These are phyloP conservation scores for Drosophila truncata DNA, from an alignment of 1,140 invertebrate genomes.

Conservation along the genomic window DNA sequence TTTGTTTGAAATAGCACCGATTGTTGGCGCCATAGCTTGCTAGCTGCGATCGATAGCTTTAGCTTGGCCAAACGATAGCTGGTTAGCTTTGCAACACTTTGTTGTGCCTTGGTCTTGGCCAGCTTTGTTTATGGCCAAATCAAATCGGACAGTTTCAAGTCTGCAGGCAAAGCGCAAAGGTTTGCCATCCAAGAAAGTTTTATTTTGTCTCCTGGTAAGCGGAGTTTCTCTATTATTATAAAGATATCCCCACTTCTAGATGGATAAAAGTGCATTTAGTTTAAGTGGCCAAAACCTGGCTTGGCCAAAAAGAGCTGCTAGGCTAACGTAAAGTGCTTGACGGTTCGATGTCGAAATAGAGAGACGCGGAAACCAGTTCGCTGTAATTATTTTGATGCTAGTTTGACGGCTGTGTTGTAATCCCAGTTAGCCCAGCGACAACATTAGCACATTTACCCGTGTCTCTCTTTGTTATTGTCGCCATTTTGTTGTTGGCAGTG, in stretches of 20 bases:
- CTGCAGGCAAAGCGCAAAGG: slow-evolving; percentile 40
- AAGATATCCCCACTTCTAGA: background rate
- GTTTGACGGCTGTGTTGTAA: slow-evolving; percentile 63
- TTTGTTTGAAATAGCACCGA: slow-evolving; percentile 16
- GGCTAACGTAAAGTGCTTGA: slow-evolving; percentile 37
- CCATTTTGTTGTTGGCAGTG: slow-evolving; percentile 10
- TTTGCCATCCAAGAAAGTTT: slow-evolving; percentile 5
- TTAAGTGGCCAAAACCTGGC: slow-evolving; percentile 27
- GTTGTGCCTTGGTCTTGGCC: slow-evolving; percentile 5
- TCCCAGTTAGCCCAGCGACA: slow-evolving; percentile 54
- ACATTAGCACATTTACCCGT: slow-evolving; percentile 46
- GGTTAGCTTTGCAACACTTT: slow-evolving; percentile 1
- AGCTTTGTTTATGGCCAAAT: slow-evolving; percentile 40
- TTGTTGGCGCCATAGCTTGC: slow-evolving; percentile 5
- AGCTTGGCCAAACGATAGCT: slow-evolving; percentile 14
- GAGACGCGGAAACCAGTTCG: slow-evolving; percentile 77
- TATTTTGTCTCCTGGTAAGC: slow-evolving; percentile 30
- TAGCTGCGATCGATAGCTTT: slow-evolving; percentile 30
- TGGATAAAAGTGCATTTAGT: slow-evolving; percentile 18
- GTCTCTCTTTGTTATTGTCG: slow-evolving; percentile 31
- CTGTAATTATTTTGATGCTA: slow-evolving; percentile 71
- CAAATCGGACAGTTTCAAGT: slow-evolving; percentile 38
- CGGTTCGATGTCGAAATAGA: slow-evolving; percentile 63
- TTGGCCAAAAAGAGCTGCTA: slow-evolving; percentile 22
- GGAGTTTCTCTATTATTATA: background rate